Evolutionary conservation across 2,888 invertebrate species (phyloP).

Genomic region (Adelognathus sp.): DNA sequence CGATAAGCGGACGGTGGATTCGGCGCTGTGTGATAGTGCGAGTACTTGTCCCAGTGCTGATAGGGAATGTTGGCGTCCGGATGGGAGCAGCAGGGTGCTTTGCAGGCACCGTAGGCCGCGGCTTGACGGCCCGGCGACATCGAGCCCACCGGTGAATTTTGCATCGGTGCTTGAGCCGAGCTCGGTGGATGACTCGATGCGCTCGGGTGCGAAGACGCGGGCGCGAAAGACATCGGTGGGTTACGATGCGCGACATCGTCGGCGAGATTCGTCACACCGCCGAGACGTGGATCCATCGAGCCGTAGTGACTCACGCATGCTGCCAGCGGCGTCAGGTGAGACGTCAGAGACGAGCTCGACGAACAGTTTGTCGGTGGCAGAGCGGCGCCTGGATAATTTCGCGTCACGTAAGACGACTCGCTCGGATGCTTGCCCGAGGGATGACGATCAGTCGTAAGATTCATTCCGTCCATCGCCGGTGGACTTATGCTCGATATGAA

Average conservation of each 20-base stretch:
- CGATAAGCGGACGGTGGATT: conserved; percentile 65
- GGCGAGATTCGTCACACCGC: conserved; percentile 61
- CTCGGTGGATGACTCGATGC: conserved; percentile 66
- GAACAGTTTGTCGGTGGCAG: conserved; percentile 56
- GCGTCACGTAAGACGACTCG: conserved; percentile 58
- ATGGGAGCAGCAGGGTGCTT: conserved; percentile 76
- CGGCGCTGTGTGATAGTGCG: conserved; percentile 66
- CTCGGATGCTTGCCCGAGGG: conserved; percentile 68
- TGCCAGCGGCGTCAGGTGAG: conserved; percentile 68
- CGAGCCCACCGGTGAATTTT: conserved; percentile 59
- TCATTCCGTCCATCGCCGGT: conserved; percentile 68
- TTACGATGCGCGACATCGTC: conserved; percentile 71
- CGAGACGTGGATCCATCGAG: conserved; percentile 67
- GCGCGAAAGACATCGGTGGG: conserved; percentile 68
- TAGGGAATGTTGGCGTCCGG: conserved; percentile 70
- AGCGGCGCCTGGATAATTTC: conserved; percentile 49
- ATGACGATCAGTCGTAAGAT: conserved; percentile 66
- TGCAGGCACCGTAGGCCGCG: conserved; percentile 69
- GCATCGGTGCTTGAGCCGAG: conserved; percentile 42
- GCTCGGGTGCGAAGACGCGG: too few relatives aligned
- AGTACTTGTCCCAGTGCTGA: conserved; percentile 75
- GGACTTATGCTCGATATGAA: conserved; percentile 71
- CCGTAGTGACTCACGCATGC: conserved; percentile 71
- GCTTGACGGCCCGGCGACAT: conserved; percentile 66
- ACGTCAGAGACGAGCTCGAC: conserved; percentile 62